A percentile compares a stretch with the other conserved stretches of the same genome.
These are phyloP conservation scores for Diabrotica balteata DNA, from an alignment of 2,888 invertebrate species.

Conservation along the genomic window DNA sequence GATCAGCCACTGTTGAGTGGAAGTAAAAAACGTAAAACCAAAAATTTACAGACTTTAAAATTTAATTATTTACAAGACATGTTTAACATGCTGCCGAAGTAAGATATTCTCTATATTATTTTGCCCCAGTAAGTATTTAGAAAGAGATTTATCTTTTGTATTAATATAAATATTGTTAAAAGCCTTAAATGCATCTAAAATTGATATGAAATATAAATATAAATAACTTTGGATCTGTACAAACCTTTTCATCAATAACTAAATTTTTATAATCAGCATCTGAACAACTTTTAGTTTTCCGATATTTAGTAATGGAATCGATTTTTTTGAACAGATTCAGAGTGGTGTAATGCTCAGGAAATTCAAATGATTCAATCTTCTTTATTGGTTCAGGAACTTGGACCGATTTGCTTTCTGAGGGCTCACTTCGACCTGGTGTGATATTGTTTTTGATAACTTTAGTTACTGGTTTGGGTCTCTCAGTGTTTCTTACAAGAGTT, in stretches of 20 bases:
- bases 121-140: no score
- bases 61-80: no score
- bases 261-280: constrained; percentile 41
- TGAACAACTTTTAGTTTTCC: constrained; percentile 41
- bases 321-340: constrained; percentile 44
- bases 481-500: constrained; percentile 41
- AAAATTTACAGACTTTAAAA: no score
- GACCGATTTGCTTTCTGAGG: constrained; percentile 1
- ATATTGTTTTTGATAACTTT: constrained; percentile 19
- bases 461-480: constrained; percentile 37
- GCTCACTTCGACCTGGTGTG: background rate
- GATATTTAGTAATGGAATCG: constrained; percentile 42
- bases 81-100: no score
- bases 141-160: no score
- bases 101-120: no score
- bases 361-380: constrained; percentile 32
- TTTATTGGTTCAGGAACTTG: constrained; percentile 11
- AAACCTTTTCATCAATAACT: constrained; percentile 48
- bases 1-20: no score
- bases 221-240: constrained; percentile 10
- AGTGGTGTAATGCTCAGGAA: constrained; percentile 44
- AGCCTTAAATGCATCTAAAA: background rate
- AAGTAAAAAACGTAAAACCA: no score
- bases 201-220: no score
- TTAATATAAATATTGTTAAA: no score